Evolutionary conservation across 2,797 vertebrate genomes (phyloP), one percentile per base, ranked within the genome.

Genomic region (Bradypodion pumilum): DNA sequence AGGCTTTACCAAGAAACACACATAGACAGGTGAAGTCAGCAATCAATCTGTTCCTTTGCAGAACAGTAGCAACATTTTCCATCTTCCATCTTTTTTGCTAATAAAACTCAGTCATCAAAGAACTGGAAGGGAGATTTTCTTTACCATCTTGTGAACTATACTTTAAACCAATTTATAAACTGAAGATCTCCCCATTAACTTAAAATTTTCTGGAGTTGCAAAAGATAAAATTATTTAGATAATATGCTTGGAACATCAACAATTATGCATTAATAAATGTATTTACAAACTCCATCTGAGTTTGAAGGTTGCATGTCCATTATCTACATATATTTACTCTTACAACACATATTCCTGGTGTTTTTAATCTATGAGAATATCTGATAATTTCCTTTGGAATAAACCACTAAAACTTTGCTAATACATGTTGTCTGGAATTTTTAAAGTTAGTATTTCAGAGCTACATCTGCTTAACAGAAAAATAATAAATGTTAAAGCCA

Each of bases 21-120:
- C 76, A 60, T 49, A 78, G 73, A 35, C 72, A 75, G 80, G 65
- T 46, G 84, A 72, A 59, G 70, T 80, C 80, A 76, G 84, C 72
- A 49, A 80, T 72, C 56, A 76, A 82, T 74, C 72, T 40, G 72
- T 62, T 85, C 76, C 37, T 82, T 79, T 66, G 84, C 65, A 70
- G 66, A 59, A 78, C 72, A 76, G 40, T 19, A 69, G 32, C 35
- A 29, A 52, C 16, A 12, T 56, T 80, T 21, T 62, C 49, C 35
- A 40, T 52, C 60, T 76, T 77, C 77, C 62, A 52, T 74, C 10
- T 21, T 62, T n/a, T 74, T 37, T 69, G 49, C 56, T 63, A 63
- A 85, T 35, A 82, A 72, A 63, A 68, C 37, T 49, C 29, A 70
- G 25, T 52, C 12, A 77, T n/a, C 25, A 19, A 42, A 63, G 42